Evolutionary conservation across 2,888 invertebrate species (phyloP).

Genomic region (Xestia xanthographa): DNA sequence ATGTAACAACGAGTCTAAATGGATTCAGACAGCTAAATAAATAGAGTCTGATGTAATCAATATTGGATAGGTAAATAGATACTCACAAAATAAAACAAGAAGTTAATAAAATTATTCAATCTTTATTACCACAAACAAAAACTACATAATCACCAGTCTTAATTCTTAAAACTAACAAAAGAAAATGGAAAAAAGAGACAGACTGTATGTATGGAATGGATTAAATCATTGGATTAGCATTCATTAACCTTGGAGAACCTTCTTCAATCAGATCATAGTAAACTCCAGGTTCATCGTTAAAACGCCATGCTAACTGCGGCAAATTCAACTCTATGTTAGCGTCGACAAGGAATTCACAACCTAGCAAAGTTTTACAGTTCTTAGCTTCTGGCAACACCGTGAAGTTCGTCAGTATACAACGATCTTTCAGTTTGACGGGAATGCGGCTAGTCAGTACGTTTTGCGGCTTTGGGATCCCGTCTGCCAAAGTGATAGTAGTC

Average conservation of each 20-base stretch:
- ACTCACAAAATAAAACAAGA: constrained; percentile 17
- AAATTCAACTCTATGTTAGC: constrained; percentile 65
- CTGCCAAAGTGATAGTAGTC: constrained; percentile 41
- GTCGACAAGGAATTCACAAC: constrained; percentile 48
- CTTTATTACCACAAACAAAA: neutral
- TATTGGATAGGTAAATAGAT: neutral
- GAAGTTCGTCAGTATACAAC: constrained; percentile 53
- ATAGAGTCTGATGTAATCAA: neutral
- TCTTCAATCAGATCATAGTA: constrained; percentile 45
- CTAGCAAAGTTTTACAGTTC: constrained; percentile 39
- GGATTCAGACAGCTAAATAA: neutral
- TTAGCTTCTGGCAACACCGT: constrained; percentile 43
- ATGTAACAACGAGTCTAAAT: neutral
- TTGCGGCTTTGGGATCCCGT: constrained; percentile 44
- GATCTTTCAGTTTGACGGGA: constrained; percentile 46
- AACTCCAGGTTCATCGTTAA: constrained; percentile 38
- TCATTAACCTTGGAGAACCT: neutral
- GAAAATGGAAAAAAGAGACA: neutral
- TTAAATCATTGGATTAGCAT: neutral
- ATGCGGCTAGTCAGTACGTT: constrained; percentile 44
- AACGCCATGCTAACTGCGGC: constrained; percentile 61
- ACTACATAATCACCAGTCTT: neutral
- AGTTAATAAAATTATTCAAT: neutral
- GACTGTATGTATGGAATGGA: neutral
- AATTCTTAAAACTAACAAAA: neutral